Conservation (phyloP, 2,888 invertebrate genomes). For the Andrena camellia region DNA sequence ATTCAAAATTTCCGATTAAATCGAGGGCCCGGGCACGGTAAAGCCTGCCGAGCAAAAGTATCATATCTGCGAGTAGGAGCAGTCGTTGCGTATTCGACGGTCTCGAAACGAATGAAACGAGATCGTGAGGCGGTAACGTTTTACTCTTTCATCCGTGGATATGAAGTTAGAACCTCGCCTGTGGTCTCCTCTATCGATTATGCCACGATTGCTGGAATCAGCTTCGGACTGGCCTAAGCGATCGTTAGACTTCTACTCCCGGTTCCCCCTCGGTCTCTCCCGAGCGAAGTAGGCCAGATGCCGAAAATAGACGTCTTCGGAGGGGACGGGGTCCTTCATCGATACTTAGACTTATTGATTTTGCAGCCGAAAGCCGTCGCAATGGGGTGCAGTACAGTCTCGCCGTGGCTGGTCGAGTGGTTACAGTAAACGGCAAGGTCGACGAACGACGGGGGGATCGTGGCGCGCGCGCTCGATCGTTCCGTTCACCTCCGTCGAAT, state of each 20-base stretch:
- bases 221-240: background rate
- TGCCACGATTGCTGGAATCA: background rate
- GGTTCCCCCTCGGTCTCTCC: background rate
- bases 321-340: constrained; percentile 47
- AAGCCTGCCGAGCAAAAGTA: too few relatives aligned
- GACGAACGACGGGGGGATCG: background rate
- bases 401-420: background rate
- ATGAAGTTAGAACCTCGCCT: too few relatives aligned
- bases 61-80: too few relatives aligned
- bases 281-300: constrained; percentile 45
- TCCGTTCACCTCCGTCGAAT: background rate
- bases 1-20: too few relatives aligned
- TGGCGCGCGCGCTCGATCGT: background rate
- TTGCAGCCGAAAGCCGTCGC: constrained; percentile 18
- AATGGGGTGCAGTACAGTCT: constrained; percentile 17
- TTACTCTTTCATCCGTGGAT: too few relatives aligned
- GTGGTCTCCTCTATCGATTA: background rate
- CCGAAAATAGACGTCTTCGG: constrained; percentile 59
- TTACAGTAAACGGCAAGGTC: background rate
- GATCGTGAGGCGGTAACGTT: too few relatives aligned
- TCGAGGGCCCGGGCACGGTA: too few relatives aligned
- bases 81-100: too few relatives aligned
- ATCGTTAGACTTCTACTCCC: background rate
- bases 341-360: constrained; percentile 63
- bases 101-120: too few relatives aligned